Evolutionary conservation across 2,888 invertebrate species (phyloP).

Genomic region (Spodoptera littoralis): DNA sequence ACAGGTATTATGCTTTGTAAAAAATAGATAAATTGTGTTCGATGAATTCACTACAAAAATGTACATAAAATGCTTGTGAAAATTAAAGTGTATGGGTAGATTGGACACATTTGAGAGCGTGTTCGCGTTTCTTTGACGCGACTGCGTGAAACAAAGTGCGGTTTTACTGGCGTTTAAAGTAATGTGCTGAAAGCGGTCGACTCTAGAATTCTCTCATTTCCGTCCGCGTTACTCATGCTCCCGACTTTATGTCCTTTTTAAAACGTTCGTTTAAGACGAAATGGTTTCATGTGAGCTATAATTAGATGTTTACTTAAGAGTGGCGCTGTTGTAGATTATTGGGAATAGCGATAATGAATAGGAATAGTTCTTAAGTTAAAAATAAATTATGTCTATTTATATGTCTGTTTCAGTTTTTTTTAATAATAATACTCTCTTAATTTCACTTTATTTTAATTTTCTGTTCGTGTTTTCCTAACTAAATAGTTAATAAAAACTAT

Average conservation of each 20-base stretch:
- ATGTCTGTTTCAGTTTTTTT: no score
- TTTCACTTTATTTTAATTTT: no score
- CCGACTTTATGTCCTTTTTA: constrained; percentile 33
- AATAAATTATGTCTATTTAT: no score
- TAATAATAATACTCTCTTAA: no score
- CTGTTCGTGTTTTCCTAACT: no score
- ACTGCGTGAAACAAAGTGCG: constrained; percentile 34
- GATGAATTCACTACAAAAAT: no score
- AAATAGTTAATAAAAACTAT: no score
- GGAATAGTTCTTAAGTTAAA: no score
- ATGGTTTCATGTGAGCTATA: constrained; percentile 1
- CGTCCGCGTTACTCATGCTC: constrained; percentile 47
- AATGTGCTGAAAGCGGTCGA: constrained; percentile 43
- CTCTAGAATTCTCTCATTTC: constrained; percentile 53
- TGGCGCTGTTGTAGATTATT: neutral
- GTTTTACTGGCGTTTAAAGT: constrained; percentile 26
- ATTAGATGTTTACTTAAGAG: neutral
- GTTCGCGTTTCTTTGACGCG: constrained; percentile 3
- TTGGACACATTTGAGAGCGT: neutral
- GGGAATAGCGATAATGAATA: neutral
- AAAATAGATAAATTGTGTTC: no score
- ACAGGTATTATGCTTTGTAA: no score
- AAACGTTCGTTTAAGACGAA: constrained; percentile 32
- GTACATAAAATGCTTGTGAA: no score
- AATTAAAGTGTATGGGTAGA: neutral